Evolutionary conservation across 2,113 vertebrate species (phyloP).

Genomic region (Plecotus auritus): DNA sequence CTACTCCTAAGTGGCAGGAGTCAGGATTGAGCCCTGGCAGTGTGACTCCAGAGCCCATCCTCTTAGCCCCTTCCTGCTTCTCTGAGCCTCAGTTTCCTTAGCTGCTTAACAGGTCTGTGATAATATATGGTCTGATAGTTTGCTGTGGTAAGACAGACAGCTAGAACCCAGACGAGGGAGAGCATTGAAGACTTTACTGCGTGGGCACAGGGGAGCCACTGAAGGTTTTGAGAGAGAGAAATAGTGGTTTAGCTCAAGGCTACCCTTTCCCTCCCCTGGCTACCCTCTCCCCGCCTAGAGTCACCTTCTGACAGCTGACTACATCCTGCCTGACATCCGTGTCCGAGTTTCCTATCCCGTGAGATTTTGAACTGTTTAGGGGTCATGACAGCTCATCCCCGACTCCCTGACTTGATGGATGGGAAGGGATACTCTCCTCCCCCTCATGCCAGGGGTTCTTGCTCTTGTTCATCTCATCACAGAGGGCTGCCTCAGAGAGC

Average conservation of each 20-base stretch:
- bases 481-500: background rate
- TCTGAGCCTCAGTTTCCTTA: background rate
- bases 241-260: background rate
- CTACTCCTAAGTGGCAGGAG: background rate
- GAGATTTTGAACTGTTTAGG: background rate
- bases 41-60: background rate
- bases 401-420: background rate
- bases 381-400: background rate
- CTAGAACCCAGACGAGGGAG: accelerated
- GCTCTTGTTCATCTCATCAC: too few relatives aligned
- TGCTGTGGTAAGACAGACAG: background rate
- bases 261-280: too few relatives aligned
- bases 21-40: background rate
- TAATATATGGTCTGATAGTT: background rate
- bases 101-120: background rate
- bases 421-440: background rate
- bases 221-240: background rate
- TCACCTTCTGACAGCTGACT: background rate
- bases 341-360: background rate
- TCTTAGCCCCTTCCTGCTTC: background rate
- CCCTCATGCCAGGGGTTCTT: background rate
- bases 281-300: background rate
- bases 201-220: background rate
- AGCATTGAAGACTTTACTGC: background rate
- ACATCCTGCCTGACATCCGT: background rate